Conservation (phyloP, 1,140 invertebrate species). For the Brachionus manjavacas region DNA sequence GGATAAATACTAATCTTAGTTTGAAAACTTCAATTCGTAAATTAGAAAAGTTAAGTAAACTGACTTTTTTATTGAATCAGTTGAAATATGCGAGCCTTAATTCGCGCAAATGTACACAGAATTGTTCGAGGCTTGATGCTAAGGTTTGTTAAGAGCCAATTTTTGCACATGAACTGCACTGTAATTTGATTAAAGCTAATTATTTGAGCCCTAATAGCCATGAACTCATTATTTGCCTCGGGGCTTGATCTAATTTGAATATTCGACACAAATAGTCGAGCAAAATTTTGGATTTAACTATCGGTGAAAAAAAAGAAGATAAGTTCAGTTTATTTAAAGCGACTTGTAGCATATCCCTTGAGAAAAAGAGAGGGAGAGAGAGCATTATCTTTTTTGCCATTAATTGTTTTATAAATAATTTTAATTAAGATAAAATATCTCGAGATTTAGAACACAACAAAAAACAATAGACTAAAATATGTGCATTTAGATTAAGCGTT, state of each 20-base stretch:
- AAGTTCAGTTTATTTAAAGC: neutral
- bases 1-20: neutral
- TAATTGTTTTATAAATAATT: neutral
- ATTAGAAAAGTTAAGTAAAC: neutral
- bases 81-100: neutral
- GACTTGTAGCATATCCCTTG: neutral
- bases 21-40: neutral
- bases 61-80: neutral
- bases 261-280: neutral
- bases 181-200: neutral
- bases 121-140: neutral
- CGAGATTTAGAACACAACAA: neutral
- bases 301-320: neutral
- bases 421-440: conserved; percentile 34
- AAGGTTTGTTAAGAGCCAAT: neutral
- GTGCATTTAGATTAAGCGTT: neutral
- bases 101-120: neutral
- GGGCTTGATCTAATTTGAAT: neutral
- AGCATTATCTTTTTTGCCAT: neutral
- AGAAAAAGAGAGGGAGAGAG: neutral
- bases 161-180: neutral
- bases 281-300: neutral
- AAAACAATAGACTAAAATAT: conserved; percentile 6
- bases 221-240: neutral
- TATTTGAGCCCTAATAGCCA: neutral